phyloP scores from a whole-genome alignment of 2,113 vertebrate genomes.

The Prietella phreatophila region DNA sequence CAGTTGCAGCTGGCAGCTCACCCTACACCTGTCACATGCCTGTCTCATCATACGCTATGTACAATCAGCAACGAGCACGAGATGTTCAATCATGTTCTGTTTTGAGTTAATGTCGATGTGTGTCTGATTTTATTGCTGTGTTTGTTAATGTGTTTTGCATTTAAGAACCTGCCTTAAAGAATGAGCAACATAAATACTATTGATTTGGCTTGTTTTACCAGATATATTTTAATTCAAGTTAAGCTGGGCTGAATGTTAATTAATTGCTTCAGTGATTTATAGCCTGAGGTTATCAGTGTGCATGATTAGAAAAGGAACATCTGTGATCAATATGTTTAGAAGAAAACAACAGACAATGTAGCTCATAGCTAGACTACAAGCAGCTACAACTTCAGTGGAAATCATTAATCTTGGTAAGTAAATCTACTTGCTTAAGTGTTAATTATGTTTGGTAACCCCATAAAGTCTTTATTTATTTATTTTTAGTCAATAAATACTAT shows the following conservation, averaged over 20 bases:
- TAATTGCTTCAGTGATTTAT: conserved; percentile 9
- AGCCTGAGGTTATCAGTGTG: background rate
- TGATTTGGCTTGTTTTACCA: background rate
- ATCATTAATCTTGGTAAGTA: background rate
- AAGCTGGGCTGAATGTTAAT: background rate
- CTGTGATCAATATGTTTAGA: background rate
- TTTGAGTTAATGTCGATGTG: background rate
- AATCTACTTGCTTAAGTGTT: background rate
- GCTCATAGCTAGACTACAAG: background rate
- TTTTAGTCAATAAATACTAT: background rate
- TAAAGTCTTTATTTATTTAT: background rate
- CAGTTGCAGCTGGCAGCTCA: conserved; percentile 57
- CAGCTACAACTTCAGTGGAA: background rate
- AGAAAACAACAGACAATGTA: background rate
- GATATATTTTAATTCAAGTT: background rate
- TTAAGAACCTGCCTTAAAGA: background rate
- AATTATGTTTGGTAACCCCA: background rate
- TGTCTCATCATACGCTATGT: conserved; percentile 38
- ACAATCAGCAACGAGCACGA: background rate
- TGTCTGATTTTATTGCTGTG: background rate
- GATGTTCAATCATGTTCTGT: background rate
- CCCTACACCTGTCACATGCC: conserved; percentile 60
- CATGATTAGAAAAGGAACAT: background rate
- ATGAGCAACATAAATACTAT: background rate
- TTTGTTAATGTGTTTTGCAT: background rate